These are phyloP conservation scores for Zeugodacus cucurbitae DNA, from an alignment of 1,140 invertebrate genomes.

Conservation along the genomic window DNA sequence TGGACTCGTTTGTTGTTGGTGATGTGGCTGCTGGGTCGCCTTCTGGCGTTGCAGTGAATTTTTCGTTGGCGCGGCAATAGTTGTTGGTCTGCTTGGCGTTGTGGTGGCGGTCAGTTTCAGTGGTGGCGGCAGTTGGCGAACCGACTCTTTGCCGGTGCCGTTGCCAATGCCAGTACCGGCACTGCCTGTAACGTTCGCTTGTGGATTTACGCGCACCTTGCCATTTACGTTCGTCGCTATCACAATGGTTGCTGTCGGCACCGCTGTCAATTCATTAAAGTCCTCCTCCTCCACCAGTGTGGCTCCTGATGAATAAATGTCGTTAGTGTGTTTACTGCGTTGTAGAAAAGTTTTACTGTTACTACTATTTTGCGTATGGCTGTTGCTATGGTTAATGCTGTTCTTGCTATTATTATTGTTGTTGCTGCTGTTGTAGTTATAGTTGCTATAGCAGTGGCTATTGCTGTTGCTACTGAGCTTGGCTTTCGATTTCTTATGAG, in stretches of 20 bases:
- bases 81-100: not conserved
- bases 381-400: slow-evolving; percentile 47
- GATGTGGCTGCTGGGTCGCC: slow-evolving; percentile 15
- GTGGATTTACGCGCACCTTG: slow-evolving; percentile 35
- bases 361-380: slow-evolving; percentile 42
- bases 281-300: slow-evolving; percentile 64
- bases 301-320: slow-evolving; percentile 64
- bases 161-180: not conserved
- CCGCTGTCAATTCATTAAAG: slow-evolving; percentile 55
- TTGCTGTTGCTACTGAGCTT: slow-evolving; percentile 49
- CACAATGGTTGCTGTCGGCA: slow-evolving; percentile 42
- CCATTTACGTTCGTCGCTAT: slow-evolving; percentile 53
- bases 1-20: slow-evolving; percentile 48
- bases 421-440: slow-evolving; percentile 45
- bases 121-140: slow-evolving; percentile 40
- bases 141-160: not conserved
- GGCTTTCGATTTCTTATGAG: not conserved
- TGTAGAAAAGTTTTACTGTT: slow-evolving; percentile 53
- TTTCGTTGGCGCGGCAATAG: slow-evolving; percentile 45
- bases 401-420: slow-evolving; percentile 43
- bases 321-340: slow-evolving; percentile 62
- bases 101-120: slow-evolving; percentile 39
- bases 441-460: slow-evolving; percentile 38
- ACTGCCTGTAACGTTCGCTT: not conserved
- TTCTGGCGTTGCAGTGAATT: slow-evolving; percentile 58